Percentiles rank a stretch among this genome's conserved stretches.
Conservation (phyloP, 1,140 invertebrate species). For the Portunus trituberculatus region DNA sequence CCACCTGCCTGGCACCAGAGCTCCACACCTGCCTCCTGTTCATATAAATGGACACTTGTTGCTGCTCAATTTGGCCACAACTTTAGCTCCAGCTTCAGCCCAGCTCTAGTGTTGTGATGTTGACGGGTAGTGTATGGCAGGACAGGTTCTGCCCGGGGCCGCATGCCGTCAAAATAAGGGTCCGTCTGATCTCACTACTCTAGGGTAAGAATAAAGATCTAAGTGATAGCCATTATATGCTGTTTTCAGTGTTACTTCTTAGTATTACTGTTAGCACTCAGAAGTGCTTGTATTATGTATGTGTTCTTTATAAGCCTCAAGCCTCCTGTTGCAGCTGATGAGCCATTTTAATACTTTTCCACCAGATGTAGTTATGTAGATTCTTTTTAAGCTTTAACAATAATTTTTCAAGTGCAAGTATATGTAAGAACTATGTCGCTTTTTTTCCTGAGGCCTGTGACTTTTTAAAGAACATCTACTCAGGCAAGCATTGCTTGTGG, state of each 20-base stretch:
- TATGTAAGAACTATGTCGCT: slow-evolving; percentile 14
- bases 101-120: slow-evolving; percentile 70
- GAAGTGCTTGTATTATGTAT: slow-evolving; percentile 59
- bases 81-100: slow-evolving; percentile 50
- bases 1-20: background rate
- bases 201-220: slow-evolving; percentile 73
- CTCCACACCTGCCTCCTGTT: slow-evolving; percentile 38
- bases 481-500: slow-evolving; percentile 35
- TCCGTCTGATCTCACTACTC: slow-evolving; percentile 75
- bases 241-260: slow-evolving; percentile 74
- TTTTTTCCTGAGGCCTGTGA: slow-evolving; percentile 40
- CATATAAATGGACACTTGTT: slow-evolving; percentile 58
- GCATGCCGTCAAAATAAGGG: slow-evolving; percentile 61
- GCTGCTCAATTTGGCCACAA: slow-evolving; percentile 68
- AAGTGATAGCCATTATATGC: slow-evolving; percentile 74
- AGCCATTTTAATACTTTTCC: background rate
- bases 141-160: slow-evolving; percentile 31
- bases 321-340: slow-evolving; percentile 59
- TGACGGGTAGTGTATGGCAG: slow-evolving; percentile 57
- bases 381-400: background rate
- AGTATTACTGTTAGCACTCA: slow-evolving; percentile 69
- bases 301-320: slow-evolving; percentile 59
- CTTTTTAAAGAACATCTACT: slow-evolving; percentile 43
- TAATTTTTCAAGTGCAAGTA: slow-evolving; percentile 6
- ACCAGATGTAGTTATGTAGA: slow-evolving; percentile 23